Base-by-base conservation (phyloP, 2,113 vertebrate genomes). In the Thunnus maccoyii region DNA sequence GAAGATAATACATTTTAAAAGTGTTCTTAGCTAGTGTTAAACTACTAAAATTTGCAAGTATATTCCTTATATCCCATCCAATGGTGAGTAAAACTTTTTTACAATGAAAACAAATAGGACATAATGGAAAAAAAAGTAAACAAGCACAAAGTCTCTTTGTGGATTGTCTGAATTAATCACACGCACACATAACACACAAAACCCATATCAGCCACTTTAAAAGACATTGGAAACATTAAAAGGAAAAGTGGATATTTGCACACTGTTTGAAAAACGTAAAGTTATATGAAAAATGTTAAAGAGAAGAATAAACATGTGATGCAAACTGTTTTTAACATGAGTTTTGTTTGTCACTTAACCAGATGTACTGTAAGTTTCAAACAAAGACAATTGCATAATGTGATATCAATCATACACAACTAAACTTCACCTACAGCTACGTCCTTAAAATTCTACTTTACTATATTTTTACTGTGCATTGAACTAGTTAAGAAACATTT, bases 161-260 rank as follows among this genome's bases (percentile, higher is more conserved):
- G 82, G 88, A 93, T 89, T 91, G 89, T 92, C 90, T 81, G 83
- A 77, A 79, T 87, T 80, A 75, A 78, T 87, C 84, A 82, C 61
- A 79, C 80, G 64, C 5, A 58, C 44, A 30, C 68, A 20, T 17
- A 52, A 52, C 16, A 71, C 18, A 67, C 50, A 27, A 58, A 68
- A 55, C 22, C 36, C 1, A 41, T n/a, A 61, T 55, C 25, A 72
- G 25, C 52, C 30, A 83, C 61, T 68, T 74, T 36, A 65, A 78
- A 83, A 76, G 10, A 67, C 47, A 75, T 64, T 36, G 66, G 57
- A 85, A 54, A 72, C 72, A 76, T 72, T 66, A 75, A 89, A 80
- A 48, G 48, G 65, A 73, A 74, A 18, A 30, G 20, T 71, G 60
- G 56, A 62, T 62, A 66, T 71, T 74, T 84, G 76, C 25, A 68